These are phyloP conservation scores for Poeciliopsis infans DNA, from an alignment of 2,797 vertebrate species.

Conservation along the genomic window DNA sequence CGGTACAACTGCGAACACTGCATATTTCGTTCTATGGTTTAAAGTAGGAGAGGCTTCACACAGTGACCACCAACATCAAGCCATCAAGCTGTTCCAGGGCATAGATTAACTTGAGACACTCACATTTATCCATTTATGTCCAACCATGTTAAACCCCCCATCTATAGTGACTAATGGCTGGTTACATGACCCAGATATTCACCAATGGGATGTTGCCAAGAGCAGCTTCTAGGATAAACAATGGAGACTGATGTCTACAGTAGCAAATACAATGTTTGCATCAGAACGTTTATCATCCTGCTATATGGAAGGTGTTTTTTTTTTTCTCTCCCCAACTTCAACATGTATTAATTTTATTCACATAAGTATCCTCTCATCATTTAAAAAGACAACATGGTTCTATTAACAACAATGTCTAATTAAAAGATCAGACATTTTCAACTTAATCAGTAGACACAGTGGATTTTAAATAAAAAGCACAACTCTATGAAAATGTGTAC, in stretches of 20 bases:
- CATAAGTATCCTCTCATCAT: neutral
- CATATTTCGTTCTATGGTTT: constrained; percentile 7
- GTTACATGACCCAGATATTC: constrained; percentile 72
- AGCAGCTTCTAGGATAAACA: constrained; percentile 33
- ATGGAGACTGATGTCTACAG: constrained; percentile 10
- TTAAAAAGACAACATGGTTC: neutral
- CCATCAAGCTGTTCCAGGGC: constrained; percentile 65
- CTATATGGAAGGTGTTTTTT: neutral
- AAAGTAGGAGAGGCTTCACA: constrained; percentile 35
- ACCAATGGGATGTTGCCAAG: constrained; percentile 39
- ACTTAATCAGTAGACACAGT: neutral
- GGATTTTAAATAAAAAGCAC: neutral
- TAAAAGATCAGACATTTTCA: neutral
- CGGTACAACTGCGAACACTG: neutral
- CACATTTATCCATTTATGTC: constrained; percentile 47
- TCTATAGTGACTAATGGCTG: constrained; percentile 58
- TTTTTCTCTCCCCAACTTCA: neutral
- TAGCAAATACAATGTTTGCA: neutral
- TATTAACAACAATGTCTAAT: too few relatives aligned
- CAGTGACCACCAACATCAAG: constrained; percentile 37
- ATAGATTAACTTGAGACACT: constrained; percentile 66
- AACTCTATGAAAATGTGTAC: neutral
- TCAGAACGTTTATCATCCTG: neutral
- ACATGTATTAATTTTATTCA: neutral
- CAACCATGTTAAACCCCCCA: constrained; percentile 40